Evolutionary conservation across 2,888 invertebrate species (phyloP), one percentile per base, ranked within the genome.

Genomic region (Syritta pipiens): DNA sequence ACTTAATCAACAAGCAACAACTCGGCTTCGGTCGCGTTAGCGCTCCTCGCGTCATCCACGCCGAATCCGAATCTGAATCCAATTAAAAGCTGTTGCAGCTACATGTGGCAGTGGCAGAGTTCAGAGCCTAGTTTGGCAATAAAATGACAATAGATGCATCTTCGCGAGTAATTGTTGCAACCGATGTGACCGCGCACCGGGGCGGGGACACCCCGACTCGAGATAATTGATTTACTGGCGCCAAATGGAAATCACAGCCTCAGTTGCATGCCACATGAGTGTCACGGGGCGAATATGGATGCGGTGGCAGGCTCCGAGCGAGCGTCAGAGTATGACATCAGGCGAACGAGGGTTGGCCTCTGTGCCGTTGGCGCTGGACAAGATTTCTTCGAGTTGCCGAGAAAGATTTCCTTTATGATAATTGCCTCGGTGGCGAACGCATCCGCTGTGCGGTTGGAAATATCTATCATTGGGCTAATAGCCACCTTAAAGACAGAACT

Each of bases 401-500:
- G n/a, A n/a, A n/a, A n/a, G n/a, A n/a, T n/a, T 74, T 79, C 37
- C 68, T 57, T 68, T 48, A 74, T 62, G 67, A 79, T 79, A 79
- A 79, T 79, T 79, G 79, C 74, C 74, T 79, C 74, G 62, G 74
- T 62, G 51, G 74, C n/a, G n/a, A 74, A 68, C 57, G 46, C 42
- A 40, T 30, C 26, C 30, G 30, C 24, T 48, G 26, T 53, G 60
- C 60, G 44, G 65, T 62, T 79, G 67, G 74, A 79, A 79, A 79
- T 79, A 79, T 79, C 79, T 79, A 79, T 79, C 79, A 79, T 79
- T 79, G 79, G 67, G 79, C 68, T 79, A 79, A 79, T 79, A 74
- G 79, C 79, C 79, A 79, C 79, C 79, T 79, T 74, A 79, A 79
- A 79, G 79, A 79, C 79, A 74, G 79, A 74, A 79, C 79, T 79